A percentile compares a stretch with the other conserved stretches of the same genome.
Evolutionary conservation across 2,888 invertebrate genomes (phyloP).

Genomic region (Cryptus viduatorius): DNA sequence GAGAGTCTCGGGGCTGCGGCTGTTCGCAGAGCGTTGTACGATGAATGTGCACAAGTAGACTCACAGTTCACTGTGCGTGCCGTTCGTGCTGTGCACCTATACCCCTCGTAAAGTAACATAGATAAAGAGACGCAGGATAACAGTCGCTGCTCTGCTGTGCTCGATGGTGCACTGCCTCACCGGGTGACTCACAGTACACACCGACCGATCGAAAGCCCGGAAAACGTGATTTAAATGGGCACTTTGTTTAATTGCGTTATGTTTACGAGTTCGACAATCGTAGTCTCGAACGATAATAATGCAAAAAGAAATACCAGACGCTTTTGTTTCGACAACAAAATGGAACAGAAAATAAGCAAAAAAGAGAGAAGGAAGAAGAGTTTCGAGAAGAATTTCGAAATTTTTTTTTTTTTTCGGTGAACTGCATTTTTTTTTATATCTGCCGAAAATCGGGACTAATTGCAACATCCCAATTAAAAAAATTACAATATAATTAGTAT

Average conservation of each 20-base stretch:
- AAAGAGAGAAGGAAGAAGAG: no score
- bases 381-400: no score
- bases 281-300: slow-evolving; percentile 59
- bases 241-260: slow-evolving; percentile 79
- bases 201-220: slow-evolving; percentile 25
- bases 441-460: no score
- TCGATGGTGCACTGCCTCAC: slow-evolving; percentile 49
- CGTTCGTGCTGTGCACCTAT: slow-evolving; percentile 36
- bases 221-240: slow-evolving; percentile 76
- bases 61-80: slow-evolving; percentile 40
- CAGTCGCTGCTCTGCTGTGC: slow-evolving; percentile 13
- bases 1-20: background rate
- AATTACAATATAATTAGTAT: no score
- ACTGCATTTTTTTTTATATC: no score
- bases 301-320: slow-evolving; percentile 34
- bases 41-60: slow-evolving; percentile 45
- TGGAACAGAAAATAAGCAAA: background rate
- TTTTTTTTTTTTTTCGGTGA: background rate
- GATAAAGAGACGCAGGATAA: slow-evolving; percentile 68
- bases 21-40: slow-evolving; percentile 33
- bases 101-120: slow-evolving; percentile 64
- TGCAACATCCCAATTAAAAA: no score
- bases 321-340: slow-evolving; percentile 14
- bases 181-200: slow-evolving; percentile 55
- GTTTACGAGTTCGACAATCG: slow-evolving; percentile 74